A percentile compares a stretch with the other conserved stretches of the same genome.
Evolutionary conservation across 2,888 invertebrate genomes (phyloP).

Genomic region (Uropetala carovei): DNA sequence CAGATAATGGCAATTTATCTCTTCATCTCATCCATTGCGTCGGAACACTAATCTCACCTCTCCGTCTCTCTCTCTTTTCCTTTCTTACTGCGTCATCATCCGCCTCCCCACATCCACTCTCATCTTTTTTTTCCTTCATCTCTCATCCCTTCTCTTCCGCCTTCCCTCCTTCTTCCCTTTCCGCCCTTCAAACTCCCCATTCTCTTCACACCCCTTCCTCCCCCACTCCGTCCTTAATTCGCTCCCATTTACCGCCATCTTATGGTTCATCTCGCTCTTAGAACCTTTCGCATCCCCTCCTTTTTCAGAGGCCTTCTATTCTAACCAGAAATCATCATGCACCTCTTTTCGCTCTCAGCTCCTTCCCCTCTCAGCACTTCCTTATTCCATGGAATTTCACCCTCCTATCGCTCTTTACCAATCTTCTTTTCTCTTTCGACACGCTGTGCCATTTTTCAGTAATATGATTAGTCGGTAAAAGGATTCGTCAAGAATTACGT

Average conservation of each 20-base stretch:
- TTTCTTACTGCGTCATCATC: background rate
- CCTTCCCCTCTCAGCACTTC: background rate
- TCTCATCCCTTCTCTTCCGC: background rate
- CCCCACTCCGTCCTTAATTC: slow-evolving; percentile 28
- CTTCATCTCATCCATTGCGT: background rate
- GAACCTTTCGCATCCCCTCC: background rate
- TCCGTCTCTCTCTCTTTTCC: background rate
- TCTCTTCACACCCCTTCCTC: background rate
- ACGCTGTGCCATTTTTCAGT: background rate
- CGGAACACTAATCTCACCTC: background rate
- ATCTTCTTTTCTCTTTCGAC: background rate
- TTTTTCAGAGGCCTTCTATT: background rate
- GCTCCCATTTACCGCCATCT: background rate
- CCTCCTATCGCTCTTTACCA: background rate
- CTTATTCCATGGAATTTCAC: background rate
- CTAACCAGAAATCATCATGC: slow-evolving; percentile 14
- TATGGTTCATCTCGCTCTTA: slow-evolving; percentile 16
- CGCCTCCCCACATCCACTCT: background rate
- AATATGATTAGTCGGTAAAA: slow-evolving; percentile 61
- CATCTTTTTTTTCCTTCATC: background rate
- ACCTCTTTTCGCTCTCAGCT: background rate
- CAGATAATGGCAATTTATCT: slow-evolving; percentile 12
- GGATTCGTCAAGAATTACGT: slow-evolving; percentile 57
- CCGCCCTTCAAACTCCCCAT: background rate
- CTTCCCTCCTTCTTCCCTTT: background rate